Conservation (phyloP, 2,113 vertebrate species). For the Opisthocomus hoazin region DNA sequence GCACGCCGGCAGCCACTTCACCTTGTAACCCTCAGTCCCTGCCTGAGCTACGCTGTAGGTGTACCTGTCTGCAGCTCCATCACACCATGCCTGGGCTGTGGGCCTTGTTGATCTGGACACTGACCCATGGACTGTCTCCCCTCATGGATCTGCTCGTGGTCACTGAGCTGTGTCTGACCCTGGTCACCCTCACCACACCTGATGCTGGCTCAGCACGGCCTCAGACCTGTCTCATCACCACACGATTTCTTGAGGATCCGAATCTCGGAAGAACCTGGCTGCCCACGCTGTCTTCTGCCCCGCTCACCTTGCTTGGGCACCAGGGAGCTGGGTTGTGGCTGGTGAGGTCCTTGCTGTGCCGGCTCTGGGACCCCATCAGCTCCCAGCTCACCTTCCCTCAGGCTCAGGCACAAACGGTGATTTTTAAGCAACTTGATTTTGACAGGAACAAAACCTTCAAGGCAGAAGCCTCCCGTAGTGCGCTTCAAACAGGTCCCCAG, state of each 20-base stretch:
- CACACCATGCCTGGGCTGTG: not conserved
- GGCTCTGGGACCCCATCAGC: rapidly evolving
- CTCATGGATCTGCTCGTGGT: not conserved
- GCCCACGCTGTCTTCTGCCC: not conserved
- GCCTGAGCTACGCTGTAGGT: not conserved
- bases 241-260: not conserved
- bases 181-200: not conserved
- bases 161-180: not conserved
- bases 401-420: not conserved
- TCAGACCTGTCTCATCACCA: not conserved
- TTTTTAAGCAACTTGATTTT: not conserved
- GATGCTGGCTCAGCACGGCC: not conserved
- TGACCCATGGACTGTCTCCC: not conserved
- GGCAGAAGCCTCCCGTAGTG: not conserved
- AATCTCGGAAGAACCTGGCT: not conserved
- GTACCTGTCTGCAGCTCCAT: not conserved
- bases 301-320: not conserved
- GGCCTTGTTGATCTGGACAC: not conserved
- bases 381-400: not conserved
- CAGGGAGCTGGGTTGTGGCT: not conserved
- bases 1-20: not conserved
- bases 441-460: not conserved
- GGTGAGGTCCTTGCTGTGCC: not conserved
- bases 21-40: too few relatives aligned
- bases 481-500: not conserved